phyloP scores from a whole-genome alignment of 2,113 vertebrate genomes.

The Brachyistius frenatus region DNA sequence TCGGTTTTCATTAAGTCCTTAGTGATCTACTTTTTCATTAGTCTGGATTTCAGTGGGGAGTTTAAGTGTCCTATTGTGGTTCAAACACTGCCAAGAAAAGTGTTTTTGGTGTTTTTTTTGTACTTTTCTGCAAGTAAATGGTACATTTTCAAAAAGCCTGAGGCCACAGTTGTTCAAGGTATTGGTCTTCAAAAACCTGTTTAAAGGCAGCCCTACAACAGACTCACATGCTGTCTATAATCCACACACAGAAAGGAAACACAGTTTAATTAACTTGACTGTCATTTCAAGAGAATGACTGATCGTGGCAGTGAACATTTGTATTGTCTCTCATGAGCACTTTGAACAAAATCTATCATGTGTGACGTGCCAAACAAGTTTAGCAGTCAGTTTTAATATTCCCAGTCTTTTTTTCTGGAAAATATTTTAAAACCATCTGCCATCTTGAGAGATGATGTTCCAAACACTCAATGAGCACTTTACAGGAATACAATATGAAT shows the following conservation, averaged over 20 bases:
- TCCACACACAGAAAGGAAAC: background rate
- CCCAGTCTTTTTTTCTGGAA: constrained; percentile 42
- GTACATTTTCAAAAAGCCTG: constrained; percentile 6
- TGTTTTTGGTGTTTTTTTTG: background rate
- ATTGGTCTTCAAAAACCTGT: background rate
- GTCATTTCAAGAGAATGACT: constrained; percentile 6
- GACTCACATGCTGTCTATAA: constrained; percentile 15
- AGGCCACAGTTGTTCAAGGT: constrained; percentile 21
- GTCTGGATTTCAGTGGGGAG: constrained; percentile 15
- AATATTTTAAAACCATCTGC: constrained; percentile 61
- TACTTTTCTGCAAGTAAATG: constrained; percentile 5
- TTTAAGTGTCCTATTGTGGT: constrained; percentile 1
- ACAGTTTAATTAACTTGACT: constrained; percentile 32
- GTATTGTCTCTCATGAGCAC: constrained; percentile 33
- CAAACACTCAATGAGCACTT: background rate
- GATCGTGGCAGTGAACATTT: constrained; percentile 11
- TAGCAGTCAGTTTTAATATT: constrained; percentile 55
- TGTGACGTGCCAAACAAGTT: background rate
- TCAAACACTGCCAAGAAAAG: constrained; percentile 28
- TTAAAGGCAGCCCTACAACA: background rate
- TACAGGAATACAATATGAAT: background rate
- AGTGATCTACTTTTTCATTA: constrained; percentile 12
- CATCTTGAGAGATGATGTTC: constrained; percentile 9
- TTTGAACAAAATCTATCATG: constrained; percentile 47
- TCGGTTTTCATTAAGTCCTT: background rate